A percentile compares a stretch with the other conserved stretches of the same genome.
phyloP scores from a whole-genome alignment of 2,888 invertebrate species.

The Clistopyga incitator region DNA sequence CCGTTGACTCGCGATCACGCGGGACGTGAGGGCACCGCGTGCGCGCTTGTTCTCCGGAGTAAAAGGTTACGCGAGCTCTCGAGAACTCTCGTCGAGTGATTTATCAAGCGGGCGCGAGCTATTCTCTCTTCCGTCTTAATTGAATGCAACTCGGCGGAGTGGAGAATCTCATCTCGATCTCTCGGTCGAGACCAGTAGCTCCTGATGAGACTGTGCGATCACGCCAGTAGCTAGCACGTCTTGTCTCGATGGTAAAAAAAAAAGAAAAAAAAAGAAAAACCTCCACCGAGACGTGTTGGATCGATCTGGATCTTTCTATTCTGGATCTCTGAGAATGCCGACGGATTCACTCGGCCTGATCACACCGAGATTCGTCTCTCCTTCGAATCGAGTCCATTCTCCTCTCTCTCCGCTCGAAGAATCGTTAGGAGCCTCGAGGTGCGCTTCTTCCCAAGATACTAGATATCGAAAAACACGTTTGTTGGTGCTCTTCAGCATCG shows the following conservation, averaged over 20 bases:
- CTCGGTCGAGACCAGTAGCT: conserved; percentile 45
- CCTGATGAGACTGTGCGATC: conserved; percentile 67
- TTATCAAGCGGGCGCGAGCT: conserved; percentile 73
- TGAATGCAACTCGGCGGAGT: conserved; percentile 77
- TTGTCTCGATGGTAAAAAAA: conserved; percentile 62
- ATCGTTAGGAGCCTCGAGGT: conserved; percentile 45
- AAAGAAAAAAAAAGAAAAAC: conserved; percentile 18
- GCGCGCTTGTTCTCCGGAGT: conserved; percentile 73
- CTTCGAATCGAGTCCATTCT: background rate
- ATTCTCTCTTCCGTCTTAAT: conserved; percentile 76
- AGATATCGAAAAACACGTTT: conserved; percentile 54
- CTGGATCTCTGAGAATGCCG: conserved; percentile 45
- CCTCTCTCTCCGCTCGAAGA: conserved; percentile 16
- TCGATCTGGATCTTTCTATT: conserved; percentile 55
- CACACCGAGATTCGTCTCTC: conserved; percentile 32
- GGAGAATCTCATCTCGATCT: conserved; percentile 65
- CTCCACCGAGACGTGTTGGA: conserved; percentile 24
- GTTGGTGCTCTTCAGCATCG: conserved; percentile 19
- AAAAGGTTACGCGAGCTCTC: conserved; percentile 77
- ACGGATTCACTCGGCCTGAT: conserved; percentile 33
- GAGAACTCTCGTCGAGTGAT: conserved; percentile 72
- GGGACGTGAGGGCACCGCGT: conserved; percentile 25
- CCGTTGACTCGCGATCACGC: conserved; percentile 70
- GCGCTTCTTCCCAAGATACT: conserved; percentile 60
- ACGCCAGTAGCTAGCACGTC: conserved; percentile 62